Evolutionary conservation across 2,113 vertebrate species (phyloP), one percentile per base, ranked within the genome.

Genomic region (Rhinogobius similis): DNA sequence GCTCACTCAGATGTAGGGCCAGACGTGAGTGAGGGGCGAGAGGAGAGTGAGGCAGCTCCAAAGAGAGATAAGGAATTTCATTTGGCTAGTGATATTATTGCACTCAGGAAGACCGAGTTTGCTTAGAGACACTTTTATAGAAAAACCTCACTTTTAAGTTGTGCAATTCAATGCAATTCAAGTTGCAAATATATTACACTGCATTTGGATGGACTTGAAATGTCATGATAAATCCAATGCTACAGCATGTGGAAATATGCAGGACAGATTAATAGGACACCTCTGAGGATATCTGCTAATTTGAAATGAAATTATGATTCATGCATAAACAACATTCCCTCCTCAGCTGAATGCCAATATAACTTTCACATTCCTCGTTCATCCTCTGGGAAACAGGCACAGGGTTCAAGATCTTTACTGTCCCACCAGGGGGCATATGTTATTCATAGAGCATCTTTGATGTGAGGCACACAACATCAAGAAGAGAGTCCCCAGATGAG

Each of bases 21-120:
- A 83, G 82, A 88, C 32, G 32, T 8, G 9, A 87, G 81, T 81
- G 70, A 53, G 63, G 76, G 72, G 62, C 3, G 11, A 23, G 77
- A 43, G 59, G 76, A 75, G 75, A 77, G 76, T 80, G 62, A 67
- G 71, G 83, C 73, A 52, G 70, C 82, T 80, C 86, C 82, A 26
- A 24, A 68, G 84, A 83, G 86, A 90, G 80, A 88, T 88, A 48
- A 87, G 76, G 78, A 86, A 89, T 88, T 81, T 80, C 29, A 78
- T 86, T 83, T 75, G 72, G 70, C 75, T 68, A 53, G 83, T 74
- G 67, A 65, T 18, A 65, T 48, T 70, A 18, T 77, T 11, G 24
- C 73, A 53, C 29, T 73, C n/a, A 43, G 38, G 11, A 61, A 23
- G 21, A 58, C 36, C 14, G 18, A 27, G 53, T 62, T 14, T 3